Evolutionary conservation across 2,113 vertebrate genomes (phyloP), one percentile per base, ranked within the genome.

Genomic region (Epinephelus cyanopodus): DNA sequence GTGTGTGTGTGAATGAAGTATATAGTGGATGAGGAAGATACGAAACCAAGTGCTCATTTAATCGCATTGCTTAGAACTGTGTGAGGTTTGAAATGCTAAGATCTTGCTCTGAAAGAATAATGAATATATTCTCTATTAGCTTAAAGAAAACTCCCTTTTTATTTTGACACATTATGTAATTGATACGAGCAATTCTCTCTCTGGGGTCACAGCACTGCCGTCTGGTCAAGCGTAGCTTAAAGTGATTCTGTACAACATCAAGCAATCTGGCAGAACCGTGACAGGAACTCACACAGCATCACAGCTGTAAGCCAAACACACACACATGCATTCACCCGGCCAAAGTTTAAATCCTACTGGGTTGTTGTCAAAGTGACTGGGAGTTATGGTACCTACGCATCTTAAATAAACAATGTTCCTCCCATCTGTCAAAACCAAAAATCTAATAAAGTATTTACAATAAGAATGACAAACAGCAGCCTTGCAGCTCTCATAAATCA

Each of bases 391-490:
- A 76, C 66, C 50, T 58, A 25, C n/a, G 14, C 5, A 4, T 87
- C 47, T 58, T 85, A 69, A 89, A 91, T 89, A 82, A 87, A 87
- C 64, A 88, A 86, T 75, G 70, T 74, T 72, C 6, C 23, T 82
- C 66, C 52, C n/a, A 79, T 89, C 56, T 60, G 52, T 79, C 79
- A 81, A 79, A 88, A 60, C 27, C n/a, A 80, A 78, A 62, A 80
- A 82, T 70, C 74, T 65, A 81, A 90, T 92, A 48, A 90, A 84
- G 69, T 69, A 89, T 86, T 89, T 76, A 86, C 67, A 79, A 82
- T 82, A 53, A 76, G 57, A 88, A 88, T 85, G 65, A 84, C 67
- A 84, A 85, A 81, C 47, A 47, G 54, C 82, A 87, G 70, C 74
- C 54, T 71, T 13, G 47, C 8, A 50, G 77, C 65, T 73, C 72